These are phyloP conservation scores for Gambusia affinis DNA, from an alignment of 2,113 vertebrate species.

Conservation along the genomic window DNA sequence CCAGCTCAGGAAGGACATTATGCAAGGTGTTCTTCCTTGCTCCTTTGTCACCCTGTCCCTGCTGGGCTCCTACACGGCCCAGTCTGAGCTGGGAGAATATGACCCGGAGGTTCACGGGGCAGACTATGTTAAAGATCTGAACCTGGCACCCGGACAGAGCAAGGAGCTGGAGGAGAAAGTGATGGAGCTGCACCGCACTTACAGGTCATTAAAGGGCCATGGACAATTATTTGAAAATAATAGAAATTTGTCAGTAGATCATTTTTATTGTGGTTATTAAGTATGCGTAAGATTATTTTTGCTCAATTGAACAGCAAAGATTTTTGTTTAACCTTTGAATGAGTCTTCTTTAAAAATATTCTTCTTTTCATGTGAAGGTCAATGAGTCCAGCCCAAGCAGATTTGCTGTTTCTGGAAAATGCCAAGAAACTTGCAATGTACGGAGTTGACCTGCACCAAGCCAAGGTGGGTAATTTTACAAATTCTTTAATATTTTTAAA, in stretches of 20 bases:
- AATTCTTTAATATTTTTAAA: not conserved
- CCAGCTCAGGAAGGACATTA: constrained; percentile 93
- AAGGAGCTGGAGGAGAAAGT: constrained; percentile 95
- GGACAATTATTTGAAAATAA: not conserved
- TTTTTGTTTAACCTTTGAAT: not conserved
- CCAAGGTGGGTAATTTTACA: constrained; percentile 82
- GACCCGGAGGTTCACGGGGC: constrained; percentile 87
- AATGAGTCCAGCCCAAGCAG: constrained; percentile 96
- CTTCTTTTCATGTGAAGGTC: constrained; percentile 77
- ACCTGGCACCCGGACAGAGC: constrained; percentile 90
- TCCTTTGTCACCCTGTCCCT: constrained; percentile 93
- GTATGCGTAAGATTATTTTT: not conserved
- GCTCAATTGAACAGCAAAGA: not conserved
- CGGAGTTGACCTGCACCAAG: constrained; percentile 95
- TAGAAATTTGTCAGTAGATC: not conserved
- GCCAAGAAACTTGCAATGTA: constrained; percentile 97
- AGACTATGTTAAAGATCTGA: constrained; percentile 88
- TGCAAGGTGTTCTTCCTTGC: constrained; percentile 88
- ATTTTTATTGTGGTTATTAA: constrained; percentile 1
- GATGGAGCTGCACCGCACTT: constrained; percentile 91
- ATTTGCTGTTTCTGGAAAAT: constrained; percentile 95
- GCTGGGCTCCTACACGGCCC: constrained; percentile 91
- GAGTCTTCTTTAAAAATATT: not conserved
- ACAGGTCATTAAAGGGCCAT: constrained; percentile 76
- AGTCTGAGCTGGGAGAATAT: constrained; percentile 94